Conservation (phyloP, 1,140 invertebrate species). For the Conus ventricosus region DNA sequence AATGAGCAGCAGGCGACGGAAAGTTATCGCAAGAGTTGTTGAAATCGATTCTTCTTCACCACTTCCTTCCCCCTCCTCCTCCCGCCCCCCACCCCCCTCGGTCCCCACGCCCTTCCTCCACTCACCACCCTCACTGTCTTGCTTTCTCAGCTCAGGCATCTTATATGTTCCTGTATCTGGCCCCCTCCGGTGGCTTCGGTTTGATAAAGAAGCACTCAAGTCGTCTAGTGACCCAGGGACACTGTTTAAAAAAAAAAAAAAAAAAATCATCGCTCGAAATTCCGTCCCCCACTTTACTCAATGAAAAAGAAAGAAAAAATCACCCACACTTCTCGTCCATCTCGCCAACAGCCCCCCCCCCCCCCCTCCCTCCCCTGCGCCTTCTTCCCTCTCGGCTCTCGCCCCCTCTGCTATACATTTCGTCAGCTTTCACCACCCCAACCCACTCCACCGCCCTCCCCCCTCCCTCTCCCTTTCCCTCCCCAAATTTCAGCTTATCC, state of each 20-base stretch:
- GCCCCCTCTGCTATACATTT: neutral
- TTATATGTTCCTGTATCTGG: neutral
- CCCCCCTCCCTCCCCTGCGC: neutral
- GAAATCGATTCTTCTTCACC: neutral
- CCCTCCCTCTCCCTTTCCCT: neutral
- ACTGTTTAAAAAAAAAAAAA: neutral
- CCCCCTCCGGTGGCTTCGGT: neutral
- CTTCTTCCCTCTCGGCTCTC: too few species aligned
- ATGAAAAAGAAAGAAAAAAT: constrained; percentile 19
- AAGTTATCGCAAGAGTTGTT: constrained; percentile 4
- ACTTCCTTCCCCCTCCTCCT: neutral
- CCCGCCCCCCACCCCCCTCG: neutral
- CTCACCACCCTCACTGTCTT: neutral
- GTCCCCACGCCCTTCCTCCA: too few species aligned
- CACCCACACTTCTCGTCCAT: neutral
- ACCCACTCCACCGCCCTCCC: neutral
- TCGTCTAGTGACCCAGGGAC: neutral
- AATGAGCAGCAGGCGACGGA: neutral
- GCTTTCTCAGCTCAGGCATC: neutral
- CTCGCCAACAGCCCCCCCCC: neutral
- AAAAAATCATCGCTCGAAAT: constrained; percentile 21
- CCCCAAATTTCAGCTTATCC: constrained; percentile 36
- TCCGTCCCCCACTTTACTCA: constrained; percentile 14
- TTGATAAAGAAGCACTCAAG: constrained; percentile 26
- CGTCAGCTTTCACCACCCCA: constrained; percentile 7